A percentile compares a stretch with the other conserved stretches of the same genome.
These are phyloP conservation scores for Scolopax mira DNA, from an alignment of 2,113 vertebrate genomes.

Conservation along the genomic window DNA sequence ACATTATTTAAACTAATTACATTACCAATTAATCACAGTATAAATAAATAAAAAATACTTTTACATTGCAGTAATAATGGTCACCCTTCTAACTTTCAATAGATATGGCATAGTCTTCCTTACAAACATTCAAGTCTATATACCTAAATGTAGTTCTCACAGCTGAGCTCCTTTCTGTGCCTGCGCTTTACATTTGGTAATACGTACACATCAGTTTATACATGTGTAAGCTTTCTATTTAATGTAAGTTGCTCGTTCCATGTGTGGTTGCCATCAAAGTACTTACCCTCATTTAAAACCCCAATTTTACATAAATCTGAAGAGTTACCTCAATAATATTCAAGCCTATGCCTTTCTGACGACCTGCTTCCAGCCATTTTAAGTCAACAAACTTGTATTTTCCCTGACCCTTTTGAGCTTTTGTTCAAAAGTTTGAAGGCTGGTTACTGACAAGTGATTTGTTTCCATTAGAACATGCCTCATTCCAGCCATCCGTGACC, in stretches of 20 bases:
- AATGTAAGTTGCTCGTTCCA: neutral
- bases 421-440: slow-evolving; percentile 58
- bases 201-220: neutral
- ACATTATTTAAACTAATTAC: neutral
- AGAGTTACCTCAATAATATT: neutral
- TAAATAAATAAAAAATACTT: too few relatives aligned
- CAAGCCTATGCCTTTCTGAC: neutral
- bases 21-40: neutral
- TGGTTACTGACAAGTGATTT: slow-evolving; percentile 69
- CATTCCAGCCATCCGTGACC: slow-evolving; percentile 63
- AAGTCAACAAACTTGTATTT: slow-evolving; percentile 47
- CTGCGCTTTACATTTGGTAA: neutral
- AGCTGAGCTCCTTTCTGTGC: neutral
- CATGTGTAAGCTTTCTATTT: neutral
- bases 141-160: neutral
- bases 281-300: slow-evolving; percentile 3
- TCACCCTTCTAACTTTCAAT: neutral
- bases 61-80: neutral
- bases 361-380: slow-evolving; percentile 14
- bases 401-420: slow-evolving; percentile 51
- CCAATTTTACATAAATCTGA: neutral
- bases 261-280: slow-evolving; percentile 6
- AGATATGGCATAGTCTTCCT: neutral
- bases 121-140: neutral
- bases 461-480: slow-evolving; percentile 66